phyloP scores from a whole-genome alignment of 2,113 vertebrate genomes.

The Danionella cerebrum region DNA sequence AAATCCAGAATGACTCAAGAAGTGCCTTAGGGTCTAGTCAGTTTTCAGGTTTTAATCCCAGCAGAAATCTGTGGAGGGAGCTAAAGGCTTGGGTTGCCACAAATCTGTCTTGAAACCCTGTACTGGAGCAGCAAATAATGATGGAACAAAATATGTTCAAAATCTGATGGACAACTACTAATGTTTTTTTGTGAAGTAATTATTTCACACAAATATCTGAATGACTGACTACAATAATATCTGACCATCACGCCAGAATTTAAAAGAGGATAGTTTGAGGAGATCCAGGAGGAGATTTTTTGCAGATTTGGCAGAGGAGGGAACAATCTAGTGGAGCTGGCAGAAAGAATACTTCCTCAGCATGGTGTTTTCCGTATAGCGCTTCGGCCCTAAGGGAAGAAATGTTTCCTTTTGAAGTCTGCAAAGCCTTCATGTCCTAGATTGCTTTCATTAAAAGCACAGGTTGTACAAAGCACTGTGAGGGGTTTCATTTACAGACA shows the following conservation, averaged over 20 bases:
- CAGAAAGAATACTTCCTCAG: neutral
- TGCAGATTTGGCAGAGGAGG: neutral
- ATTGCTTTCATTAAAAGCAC: slow-evolving; percentile 19
- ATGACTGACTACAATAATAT: too few species aligned
- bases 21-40: too few species aligned
- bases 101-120: too few species aligned
- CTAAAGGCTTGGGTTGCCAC: too few species aligned
- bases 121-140: too few species aligned
- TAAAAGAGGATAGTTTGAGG: neutral
- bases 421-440: slow-evolving; percentile 21
- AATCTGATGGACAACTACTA: too few species aligned
- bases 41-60: too few species aligned
- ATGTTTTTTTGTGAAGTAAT: too few species aligned
- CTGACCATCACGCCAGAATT: neutral
- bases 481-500: neutral
- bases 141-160: too few species aligned
- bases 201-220: too few species aligned
- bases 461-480: slow-evolving; percentile 13
- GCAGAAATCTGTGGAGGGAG: too few species aligned
- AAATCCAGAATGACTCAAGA: too few species aligned
- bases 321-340: neutral
- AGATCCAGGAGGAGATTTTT: neutral
- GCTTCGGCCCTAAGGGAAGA: slow-evolving; percentile 1
- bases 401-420: slow-evolving; percentile 16
- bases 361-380: neutral